Evolutionary conservation across 2,797 vertebrate species (phyloP).

Genomic region (Labeo calbasu): DNA sequence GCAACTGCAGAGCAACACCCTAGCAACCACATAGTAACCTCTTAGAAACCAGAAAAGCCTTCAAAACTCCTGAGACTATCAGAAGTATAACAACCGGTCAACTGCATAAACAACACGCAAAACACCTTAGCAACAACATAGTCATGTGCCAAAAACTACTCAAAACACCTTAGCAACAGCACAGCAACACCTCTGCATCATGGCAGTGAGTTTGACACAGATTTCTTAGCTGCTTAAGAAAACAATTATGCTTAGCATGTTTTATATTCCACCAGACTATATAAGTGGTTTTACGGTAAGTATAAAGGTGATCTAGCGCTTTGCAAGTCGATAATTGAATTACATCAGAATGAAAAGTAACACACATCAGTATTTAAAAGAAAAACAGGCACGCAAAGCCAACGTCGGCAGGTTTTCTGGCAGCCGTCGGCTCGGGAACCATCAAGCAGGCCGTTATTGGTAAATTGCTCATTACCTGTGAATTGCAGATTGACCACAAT

Average conservation of each 20-base stretch:
- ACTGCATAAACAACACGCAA: neutral
- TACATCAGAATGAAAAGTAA: constrained; percentile 16
- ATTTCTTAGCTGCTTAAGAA: neutral
- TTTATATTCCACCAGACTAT: neutral
- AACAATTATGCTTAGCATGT: neutral
- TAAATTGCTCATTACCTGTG: constrained; percentile 64
- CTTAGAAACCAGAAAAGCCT: too few relatives aligned
- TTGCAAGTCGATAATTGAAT: constrained; percentile 8
- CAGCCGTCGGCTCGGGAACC: neutral
- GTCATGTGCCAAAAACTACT: too few relatives aligned
- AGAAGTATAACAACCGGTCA: too few relatives aligned
- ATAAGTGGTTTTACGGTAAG: neutral
- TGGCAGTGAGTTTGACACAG: too few relatives aligned
- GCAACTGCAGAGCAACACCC: too few relatives aligned
- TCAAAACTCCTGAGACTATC: too few relatives aligned
- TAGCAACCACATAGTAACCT: too few relatives aligned
- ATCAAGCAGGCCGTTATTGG: constrained; percentile 47
- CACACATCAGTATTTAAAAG: neutral
- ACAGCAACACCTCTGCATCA: too few relatives aligned
- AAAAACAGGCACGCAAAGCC: neutral
- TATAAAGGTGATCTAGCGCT: neutral
- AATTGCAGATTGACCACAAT: constrained; percentile 58
- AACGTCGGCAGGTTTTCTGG: neutral
- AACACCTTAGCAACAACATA: too few relatives aligned
- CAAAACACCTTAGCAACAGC: too few relatives aligned